These are phyloP conservation scores for Columbina picui DNA, from an alignment of 2,113 vertebrate genomes.

Conservation along the genomic window DNA sequence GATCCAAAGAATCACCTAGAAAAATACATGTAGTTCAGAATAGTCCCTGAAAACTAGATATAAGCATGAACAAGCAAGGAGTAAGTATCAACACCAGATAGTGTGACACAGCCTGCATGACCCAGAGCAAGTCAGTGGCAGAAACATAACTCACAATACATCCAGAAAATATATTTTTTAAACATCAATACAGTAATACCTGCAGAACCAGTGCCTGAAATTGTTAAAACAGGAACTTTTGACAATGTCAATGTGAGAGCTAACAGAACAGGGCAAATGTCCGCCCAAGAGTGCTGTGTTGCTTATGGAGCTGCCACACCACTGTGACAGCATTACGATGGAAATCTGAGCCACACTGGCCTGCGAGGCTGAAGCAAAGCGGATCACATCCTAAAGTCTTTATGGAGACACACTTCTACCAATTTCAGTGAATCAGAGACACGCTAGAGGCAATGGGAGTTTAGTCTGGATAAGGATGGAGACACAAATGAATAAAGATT, in stretches of 20 bases:
- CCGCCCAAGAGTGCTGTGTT: background rate
- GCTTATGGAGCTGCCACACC: background rate
- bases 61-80: background rate
- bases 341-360: background rate
- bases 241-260: background rate
- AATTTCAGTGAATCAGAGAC: background rate
- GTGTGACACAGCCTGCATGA: rapidly evolving
- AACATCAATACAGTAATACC: background rate
- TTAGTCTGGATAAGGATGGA: background rate
- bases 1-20: background rate
- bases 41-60: background rate
- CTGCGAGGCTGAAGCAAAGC: background rate
- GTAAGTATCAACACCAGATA: background rate
- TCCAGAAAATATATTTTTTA: background rate
- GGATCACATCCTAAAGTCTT: background rate
- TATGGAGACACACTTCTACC: background rate
- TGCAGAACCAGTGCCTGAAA: background rate
- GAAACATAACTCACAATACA: background rate
- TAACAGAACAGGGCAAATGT: rapidly evolving
- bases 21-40: background rate
- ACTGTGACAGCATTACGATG: background rate
- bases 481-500: conserved; percentile 28
- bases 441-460: background rate
- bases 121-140: background rate
- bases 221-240: background rate